Evolutionary conservation across 2,888 invertebrate species (phyloP), one percentile per base, ranked within the genome.

Genomic region (Clitarchus hookeri): DNA sequence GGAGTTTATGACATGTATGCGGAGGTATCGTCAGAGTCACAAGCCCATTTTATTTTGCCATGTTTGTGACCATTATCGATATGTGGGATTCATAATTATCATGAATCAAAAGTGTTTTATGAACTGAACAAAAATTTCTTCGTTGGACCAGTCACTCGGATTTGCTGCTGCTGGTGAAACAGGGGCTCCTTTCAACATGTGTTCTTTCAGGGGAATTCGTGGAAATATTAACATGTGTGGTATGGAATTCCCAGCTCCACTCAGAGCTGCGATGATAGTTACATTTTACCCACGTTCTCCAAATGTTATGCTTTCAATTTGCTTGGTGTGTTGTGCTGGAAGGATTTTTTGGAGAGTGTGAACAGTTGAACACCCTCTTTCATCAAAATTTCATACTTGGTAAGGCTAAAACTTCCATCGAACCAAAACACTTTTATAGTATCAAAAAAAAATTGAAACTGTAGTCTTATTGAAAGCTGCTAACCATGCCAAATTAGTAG

Each of bases 331-430:
- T 87, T 89, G 91, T 77, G 88, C 84, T 78, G 91, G 90, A 87
- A 91, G 86, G 85, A 91, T 89, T 88, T 90, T 90, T 53, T 89
- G 87, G 25, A 90, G 89, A 86, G 89, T 90, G 84, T 91, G 91
- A 2, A 92, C 91, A 6, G 91, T 92, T 44, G 91, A 90, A 9
- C 91, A 87, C 0, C 90, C 91, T 44, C 91, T 90, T 89, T 92
- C 91, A 88, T 92, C 91, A 48, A 90, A 86, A 88, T 91, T 91
- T 86, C 90, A 91, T 84, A 91, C 90, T n/a, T 87, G 83, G 26
- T 19, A 27, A 23, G 86, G 84, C 54, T 44, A 26, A 88, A 86
- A 84, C 54, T 84, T 87, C 77, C 53, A 53, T 12, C 88, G 85
- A 54, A 85, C 85, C 16, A 88, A 86, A 11, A 88, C 87, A 65